Percentiles rank a stretch among this genome's conserved stretches.
phyloP scores from a whole-genome alignment of 2,113 vertebrate genomes.

The Coturnix japonica region DNA sequence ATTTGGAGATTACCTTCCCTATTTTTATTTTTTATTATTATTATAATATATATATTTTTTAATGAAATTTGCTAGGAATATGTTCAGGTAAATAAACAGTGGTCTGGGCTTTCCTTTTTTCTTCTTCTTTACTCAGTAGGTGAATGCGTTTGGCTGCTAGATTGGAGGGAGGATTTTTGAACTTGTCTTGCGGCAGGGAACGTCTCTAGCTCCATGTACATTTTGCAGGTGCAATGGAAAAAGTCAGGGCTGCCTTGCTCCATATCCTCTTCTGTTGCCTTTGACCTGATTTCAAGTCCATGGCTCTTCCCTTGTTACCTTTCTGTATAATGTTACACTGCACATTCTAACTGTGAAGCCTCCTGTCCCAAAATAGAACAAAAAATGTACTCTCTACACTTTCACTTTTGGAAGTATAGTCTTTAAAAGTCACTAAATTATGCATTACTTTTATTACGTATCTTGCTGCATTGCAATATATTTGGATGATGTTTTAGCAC shows the following conservation, averaged over 20 bases:
- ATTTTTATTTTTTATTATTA: too few species aligned
- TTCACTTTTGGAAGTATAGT: background rate
- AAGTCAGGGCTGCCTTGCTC: background rate
- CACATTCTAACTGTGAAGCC: background rate
- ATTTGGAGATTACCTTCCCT: background rate
- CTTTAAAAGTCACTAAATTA: background rate
- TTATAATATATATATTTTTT: too few species aligned
- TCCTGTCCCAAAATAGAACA: background rate
- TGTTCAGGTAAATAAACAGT: background rate
- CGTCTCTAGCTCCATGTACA: background rate
- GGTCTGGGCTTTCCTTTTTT: background rate
- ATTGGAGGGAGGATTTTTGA: background rate
- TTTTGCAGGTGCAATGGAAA: background rate
- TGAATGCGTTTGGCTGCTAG: background rate
- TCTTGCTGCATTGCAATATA: background rate
- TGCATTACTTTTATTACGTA: background rate
- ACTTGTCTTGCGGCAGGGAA: background rate
- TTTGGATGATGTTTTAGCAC: background rate
- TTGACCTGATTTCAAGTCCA: background rate
- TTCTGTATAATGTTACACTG: background rate
- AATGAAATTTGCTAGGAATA: background rate
- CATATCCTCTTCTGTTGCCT: background rate
- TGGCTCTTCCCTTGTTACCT: background rate
- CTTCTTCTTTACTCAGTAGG: background rate
- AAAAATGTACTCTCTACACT: background rate